Evolutionary conservation across 1,140 invertebrate species (phyloP).

Genomic region (Apocrypta bakeri): DNA sequence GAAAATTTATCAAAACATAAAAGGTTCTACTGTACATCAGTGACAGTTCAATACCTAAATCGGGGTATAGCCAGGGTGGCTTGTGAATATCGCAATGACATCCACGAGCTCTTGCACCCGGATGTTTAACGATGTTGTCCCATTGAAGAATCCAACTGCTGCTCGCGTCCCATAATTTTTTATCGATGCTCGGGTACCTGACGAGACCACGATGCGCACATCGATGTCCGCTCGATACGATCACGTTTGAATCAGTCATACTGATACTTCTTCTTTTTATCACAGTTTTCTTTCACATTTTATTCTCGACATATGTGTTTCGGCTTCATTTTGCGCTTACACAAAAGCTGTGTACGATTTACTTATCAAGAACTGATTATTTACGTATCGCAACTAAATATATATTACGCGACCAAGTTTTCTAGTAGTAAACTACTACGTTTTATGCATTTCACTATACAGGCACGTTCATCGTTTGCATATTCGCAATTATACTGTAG

Average conservation of each 20-base stretch:
- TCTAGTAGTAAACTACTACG: too few relatives aligned
- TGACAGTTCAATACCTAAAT: constrained; percentile 64
- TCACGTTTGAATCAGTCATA: constrained; percentile 61
- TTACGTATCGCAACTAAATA: too few relatives aligned
- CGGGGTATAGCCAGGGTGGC: constrained; percentile 68
- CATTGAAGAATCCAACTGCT: constrained; percentile 76
- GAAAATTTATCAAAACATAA: too few relatives aligned
- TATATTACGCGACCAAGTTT: too few relatives aligned
- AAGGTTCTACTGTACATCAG: too few relatives aligned
- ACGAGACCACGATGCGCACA: constrained; percentile 68
- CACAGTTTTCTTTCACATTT: neutral
- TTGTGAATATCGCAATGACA: constrained; percentile 73
- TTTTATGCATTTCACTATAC: neutral
- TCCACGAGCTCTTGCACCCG: constrained; percentile 70
- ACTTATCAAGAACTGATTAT: too few relatives aligned
- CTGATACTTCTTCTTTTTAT: constrained; percentile 9
- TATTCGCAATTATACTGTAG: too few relatives aligned
- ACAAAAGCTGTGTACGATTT: too few relatives aligned
- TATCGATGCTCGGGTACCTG: constrained; percentile 71
- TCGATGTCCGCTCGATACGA: constrained; percentile 61
- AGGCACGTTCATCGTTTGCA: neutral
- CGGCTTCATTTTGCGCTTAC: too few relatives aligned
- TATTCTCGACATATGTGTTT: too few relatives aligned
- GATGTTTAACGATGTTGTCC: constrained; percentile 76
- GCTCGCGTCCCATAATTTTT: constrained; percentile 74